Base-by-base conservation (phyloP, 2,888 invertebrate species). In the Hermaeophaga mercurialis region DNA sequence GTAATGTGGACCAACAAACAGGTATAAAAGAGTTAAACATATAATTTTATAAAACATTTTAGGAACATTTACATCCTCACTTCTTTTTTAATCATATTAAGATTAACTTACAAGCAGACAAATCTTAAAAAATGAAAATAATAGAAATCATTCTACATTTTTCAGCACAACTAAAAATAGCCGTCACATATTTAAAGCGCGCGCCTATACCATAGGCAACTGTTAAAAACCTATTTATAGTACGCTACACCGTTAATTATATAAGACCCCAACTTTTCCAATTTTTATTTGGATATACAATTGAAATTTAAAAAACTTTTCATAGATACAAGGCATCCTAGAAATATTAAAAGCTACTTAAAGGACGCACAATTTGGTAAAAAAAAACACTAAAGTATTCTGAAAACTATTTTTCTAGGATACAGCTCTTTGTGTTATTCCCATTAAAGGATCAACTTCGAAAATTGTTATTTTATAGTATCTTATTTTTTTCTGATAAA, bases 11-110 rank as follows among this genome's bases (percentile, higher is more conserved):
- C 43, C 43, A 34, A 33, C 18, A 39, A 55, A 28, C 18, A 48
- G 1, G 24, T 18, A 34, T 18, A 43, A n/a, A 24, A 43, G 17
- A 6, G 14, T 19, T 18, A 36, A 44, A 28, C 22, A 9, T 33
- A 44, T 11, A 33, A 34, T 50, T 33, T 52, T 52, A 33, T 34
- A 44, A 43, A 43, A 22, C 52, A 52, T 49, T 49, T 26, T 49
- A 17, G 12, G 9, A 9, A 22, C 7, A 18, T 3, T 8, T 39
- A 38, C 12, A 34, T 19, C 11, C 14, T 24, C 36, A 36, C 26
- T 24, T 36, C 36, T 26, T 36, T 36, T 28, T 15, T 24, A 24
- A 28, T 28, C 14, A 26, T 26, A 17, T 24, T 36, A 36, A 33
- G 18, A 31, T 38, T n/a, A n/a, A n/a, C n/a, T n/a, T n/a, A n/a